phyloP scores from a whole-genome alignment of 2,113 vertebrate genomes.

The Alectura lathami region DNA sequence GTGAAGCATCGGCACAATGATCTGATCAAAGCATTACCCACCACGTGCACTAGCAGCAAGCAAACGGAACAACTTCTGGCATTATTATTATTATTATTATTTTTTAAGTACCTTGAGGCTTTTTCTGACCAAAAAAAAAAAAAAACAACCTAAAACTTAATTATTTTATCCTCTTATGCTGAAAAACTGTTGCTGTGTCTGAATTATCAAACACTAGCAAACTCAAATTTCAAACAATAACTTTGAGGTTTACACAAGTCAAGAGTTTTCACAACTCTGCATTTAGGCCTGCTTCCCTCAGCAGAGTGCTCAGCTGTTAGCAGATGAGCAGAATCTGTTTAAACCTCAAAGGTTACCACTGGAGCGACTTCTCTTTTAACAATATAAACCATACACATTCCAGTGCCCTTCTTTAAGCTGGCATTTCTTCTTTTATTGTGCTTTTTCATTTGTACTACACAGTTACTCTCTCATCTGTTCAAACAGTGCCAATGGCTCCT shows the following conservation, averaged over 20 bases:
- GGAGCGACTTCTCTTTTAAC: background rate
- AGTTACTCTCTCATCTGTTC: background rate
- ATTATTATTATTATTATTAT: background rate
- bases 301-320: background rate
- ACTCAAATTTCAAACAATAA: background rate
- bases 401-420: background rate
- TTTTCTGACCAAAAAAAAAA: background rate
- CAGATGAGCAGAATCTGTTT: background rate
- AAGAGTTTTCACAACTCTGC: background rate
- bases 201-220: background rate
- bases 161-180: background rate
- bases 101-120: background rate
- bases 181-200: background rate
- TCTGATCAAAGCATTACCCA: slow-evolving; percentile 47
- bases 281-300: background rate
- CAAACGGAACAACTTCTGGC: background rate
- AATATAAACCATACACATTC: background rate
- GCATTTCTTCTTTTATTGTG: background rate
- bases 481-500: background rate
- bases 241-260: background rate
- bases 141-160: background rate
- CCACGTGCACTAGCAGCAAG: background rate
- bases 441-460: background rate
- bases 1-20: background rate
- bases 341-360: background rate